Conservation (phyloP, 2,888 invertebrate genomes). For the Thyatira batis region DNA sequence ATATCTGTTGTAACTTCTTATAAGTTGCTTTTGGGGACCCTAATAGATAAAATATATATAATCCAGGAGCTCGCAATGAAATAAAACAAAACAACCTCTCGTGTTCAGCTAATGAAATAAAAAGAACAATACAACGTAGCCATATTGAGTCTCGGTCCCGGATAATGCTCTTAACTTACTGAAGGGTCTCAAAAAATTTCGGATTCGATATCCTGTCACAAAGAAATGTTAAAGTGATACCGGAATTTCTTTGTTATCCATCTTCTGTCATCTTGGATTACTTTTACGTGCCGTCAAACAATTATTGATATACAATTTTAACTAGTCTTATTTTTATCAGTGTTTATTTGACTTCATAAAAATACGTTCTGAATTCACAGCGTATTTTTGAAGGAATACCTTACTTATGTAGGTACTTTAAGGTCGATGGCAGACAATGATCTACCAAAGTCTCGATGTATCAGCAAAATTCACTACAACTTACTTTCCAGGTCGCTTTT, state of each 20-base stretch:
- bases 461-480: too few species aligned
- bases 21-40: too few species aligned
- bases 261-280: constrained; percentile 17
- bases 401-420: too few species aligned
- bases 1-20: too few species aligned
- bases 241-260: constrained; percentile 26
- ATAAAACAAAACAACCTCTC: background rate
- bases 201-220: constrained; percentile 23
- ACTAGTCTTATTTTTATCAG: background rate
- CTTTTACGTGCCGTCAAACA: constrained; percentile 5
- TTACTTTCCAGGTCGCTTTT: too few species aligned
- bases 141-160: constrained; percentile 1
- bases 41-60: background rate
- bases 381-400: too few species aligned
- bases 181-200: constrained; percentile 14
- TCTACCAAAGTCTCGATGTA: too few species aligned
- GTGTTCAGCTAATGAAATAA: constrained; percentile 1
- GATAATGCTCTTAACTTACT: constrained; percentile 11
- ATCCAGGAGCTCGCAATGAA: background rate
- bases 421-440: too few species aligned
- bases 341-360: background rate
- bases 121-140: constrained; percentile 1
- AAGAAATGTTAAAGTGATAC: constrained; percentile 19
- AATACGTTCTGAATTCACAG: too few species aligned
- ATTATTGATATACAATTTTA: background rate